Conservation (phyloP, 2,888 invertebrate species). For the Platerodrilus igneus region DNA sequence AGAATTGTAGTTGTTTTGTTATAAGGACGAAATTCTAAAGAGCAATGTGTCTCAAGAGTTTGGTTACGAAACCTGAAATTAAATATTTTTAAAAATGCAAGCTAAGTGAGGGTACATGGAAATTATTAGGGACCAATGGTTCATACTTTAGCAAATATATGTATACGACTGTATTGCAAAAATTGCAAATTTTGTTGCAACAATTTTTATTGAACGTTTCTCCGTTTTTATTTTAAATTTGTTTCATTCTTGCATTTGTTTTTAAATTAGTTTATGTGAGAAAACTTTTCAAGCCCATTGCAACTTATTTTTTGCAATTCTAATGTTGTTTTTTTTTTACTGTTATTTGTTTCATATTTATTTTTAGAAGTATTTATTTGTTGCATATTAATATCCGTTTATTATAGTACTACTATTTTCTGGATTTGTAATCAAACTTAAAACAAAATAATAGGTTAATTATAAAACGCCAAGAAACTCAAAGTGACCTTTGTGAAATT, state of each 20-base stretch:
- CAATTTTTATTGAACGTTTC: constrained; percentile 13
- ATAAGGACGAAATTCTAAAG: no score
- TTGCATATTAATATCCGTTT: constrained; percentile 14
- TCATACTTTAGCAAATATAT: constrained; percentile 13
- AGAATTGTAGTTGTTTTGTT: no score
- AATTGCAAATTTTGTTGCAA: constrained; percentile 7
- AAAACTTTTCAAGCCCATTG: constrained; percentile 33
- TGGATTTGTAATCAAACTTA: constrained; percentile 38
- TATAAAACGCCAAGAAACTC: constrained; percentile 40
- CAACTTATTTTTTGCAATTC: constrained; percentile 38
- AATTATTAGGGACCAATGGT: constrained; percentile 24
- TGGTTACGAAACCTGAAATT: constrained; percentile 22
- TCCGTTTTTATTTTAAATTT: constrained; percentile 19
- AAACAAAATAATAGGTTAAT: constrained; percentile 23
- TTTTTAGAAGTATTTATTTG: constrained; percentile 35
- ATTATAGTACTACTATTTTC: constrained; percentile 9
- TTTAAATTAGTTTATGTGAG: constrained; percentile 15
- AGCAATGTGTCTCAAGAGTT: constrained; percentile 16
- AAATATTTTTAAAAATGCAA: constrained; percentile 10
- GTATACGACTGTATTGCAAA: constrained; percentile 18
- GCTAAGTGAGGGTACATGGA: constrained; percentile 11
- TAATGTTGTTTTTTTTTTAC: constrained; percentile 39
- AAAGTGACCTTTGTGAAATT: constrained; percentile 48
- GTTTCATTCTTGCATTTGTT: constrained; percentile 23
- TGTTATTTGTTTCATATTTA: constrained; percentile 44